A percentile compares a stretch with the other conserved stretches of the same genome.
Conservation (phyloP, 64 coral and sea anemone species). For the Montipora foliosa region DNA sequence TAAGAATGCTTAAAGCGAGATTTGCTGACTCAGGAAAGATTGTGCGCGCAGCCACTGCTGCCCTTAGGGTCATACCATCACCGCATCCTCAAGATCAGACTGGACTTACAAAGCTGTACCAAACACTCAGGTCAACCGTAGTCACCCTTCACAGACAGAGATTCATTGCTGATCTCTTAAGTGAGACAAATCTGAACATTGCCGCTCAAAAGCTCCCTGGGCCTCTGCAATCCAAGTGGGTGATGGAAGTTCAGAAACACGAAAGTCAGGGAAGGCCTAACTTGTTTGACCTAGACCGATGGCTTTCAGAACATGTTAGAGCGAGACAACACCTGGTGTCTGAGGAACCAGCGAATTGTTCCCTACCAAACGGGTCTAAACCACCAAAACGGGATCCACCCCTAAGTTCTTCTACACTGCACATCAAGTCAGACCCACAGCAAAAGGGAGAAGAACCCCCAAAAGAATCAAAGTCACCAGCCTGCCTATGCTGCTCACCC, state of each 20-base stretch:
- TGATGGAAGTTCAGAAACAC: conserved; percentile 69
- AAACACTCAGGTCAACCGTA: conserved; percentile 8
- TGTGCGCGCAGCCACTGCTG: conserved; percentile 33
- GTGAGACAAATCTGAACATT: conserved; percentile 65
- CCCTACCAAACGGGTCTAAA: neutral
- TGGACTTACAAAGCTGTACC: conserved; percentile 34
- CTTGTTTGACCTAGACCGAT: conserved; percentile 61
- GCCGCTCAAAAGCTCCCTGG: conserved; percentile 53
- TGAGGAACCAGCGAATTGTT: conserved; percentile 3
- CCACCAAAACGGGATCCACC: neutral
- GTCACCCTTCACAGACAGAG: conserved; percentile 63
- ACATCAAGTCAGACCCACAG: neutral
- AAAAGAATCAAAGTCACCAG: neutral
- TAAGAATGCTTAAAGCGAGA: conserved; percentile 40
- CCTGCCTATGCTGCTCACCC: conserved; percentile 45
- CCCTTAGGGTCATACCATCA: conserved; percentile 29
- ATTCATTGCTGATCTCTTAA: conserved; percentile 57
- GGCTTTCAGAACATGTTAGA: conserved; percentile 60
- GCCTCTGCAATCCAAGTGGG: conserved; percentile 55
- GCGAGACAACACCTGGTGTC: conserved; percentile 32
- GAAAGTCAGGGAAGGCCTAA: conserved; percentile 62
- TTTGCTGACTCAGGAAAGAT: conserved; percentile 62
- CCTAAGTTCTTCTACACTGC: neutral
- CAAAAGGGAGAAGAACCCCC: neutral
- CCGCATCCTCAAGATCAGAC: conserved; percentile 36